phyloP scores from a whole-genome alignment of 2,888 invertebrate species.

The Leucophora obtusa region DNA sequence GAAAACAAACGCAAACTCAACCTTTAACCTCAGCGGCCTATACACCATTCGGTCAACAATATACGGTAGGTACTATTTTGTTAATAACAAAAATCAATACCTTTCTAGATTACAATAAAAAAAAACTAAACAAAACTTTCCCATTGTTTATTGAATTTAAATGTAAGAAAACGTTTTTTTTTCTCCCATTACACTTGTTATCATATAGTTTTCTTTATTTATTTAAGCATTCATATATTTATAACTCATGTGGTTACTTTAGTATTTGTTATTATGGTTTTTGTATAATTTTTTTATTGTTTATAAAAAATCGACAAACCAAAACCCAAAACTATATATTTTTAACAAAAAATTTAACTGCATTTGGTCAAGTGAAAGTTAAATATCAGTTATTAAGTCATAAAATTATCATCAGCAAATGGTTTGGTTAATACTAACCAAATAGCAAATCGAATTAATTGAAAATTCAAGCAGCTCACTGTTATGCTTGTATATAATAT shows the following conservation, averaged over 20 bases:
- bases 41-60: constrained; percentile 70
- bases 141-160: not conserved
- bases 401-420: constrained; percentile 29
- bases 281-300: not conserved
- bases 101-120: not conserved
- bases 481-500: constrained; percentile 16
- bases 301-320: not conserved
- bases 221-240: not conserved
- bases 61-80: constrained; percentile 66
- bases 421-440: constrained; percentile 25
- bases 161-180: not conserved
- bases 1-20: constrained; percentile 66
- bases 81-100: not conserved
- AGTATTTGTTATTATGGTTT: not conserved
- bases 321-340: not conserved
- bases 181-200: not conserved
- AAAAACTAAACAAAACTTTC: not conserved
- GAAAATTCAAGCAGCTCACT: constrained; percentile 33
- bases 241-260: not conserved
- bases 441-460: constrained; percentile 38
- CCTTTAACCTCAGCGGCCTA: constrained; percentile 66
- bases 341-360: not conserved
- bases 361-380: constrained; percentile 58
- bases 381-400: constrained; percentile 47
- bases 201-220: not conserved